Conservation (phyloP, 37 sponge, comb jelly and placozoan genomes). For the Lycopodina hypogea region DNA sequence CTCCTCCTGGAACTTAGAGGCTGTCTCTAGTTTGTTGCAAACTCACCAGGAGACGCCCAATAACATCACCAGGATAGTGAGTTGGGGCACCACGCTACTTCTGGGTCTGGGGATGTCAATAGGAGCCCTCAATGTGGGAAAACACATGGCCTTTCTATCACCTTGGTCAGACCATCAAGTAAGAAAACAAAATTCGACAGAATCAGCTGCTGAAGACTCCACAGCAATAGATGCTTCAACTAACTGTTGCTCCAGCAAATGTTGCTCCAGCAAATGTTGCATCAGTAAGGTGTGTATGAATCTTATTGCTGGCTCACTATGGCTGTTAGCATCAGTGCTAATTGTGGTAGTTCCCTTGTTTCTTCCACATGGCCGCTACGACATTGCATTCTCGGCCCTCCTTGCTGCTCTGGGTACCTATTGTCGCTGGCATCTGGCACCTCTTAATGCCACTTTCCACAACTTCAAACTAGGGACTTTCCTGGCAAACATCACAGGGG, state of each 20-base stretch:
- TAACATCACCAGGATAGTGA: constrained; percentile 21
- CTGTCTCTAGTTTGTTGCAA: constrained; percentile 33
- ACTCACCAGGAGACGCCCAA: constrained; percentile 7
- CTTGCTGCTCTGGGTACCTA: constrained; percentile 40
- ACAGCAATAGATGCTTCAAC: background rate
- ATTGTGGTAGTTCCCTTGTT: constrained; percentile 4
- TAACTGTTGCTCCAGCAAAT: background rate
- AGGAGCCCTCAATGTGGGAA: constrained; percentile 40
- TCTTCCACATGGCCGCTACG: background rate
- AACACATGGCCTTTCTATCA: constrained; percentile 33
- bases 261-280: background rate
- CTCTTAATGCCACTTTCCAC: constrained; percentile 24
- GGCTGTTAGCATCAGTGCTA: constrained; percentile 10
- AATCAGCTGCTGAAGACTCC: background rate
- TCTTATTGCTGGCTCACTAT: background rate
- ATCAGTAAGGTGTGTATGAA: too few relatives aligned
- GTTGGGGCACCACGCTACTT: constrained; percentile 37
- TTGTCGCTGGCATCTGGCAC: constrained; percentile 47
- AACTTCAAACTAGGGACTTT: constrained; percentile 59
- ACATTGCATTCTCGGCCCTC: constrained; percentile 36
- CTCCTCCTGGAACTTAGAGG: constrained; percentile 66
- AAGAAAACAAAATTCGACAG: background rate
- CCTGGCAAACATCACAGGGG: constrained; percentile 40
- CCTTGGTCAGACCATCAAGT: constrained; percentile 9
- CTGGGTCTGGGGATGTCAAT: constrained; percentile 50